A percentile compares a stretch with the other conserved stretches of the same genome.
phyloP scores from a whole-genome alignment of 1,140 invertebrate species.

The Conus betulinus region DNA sequence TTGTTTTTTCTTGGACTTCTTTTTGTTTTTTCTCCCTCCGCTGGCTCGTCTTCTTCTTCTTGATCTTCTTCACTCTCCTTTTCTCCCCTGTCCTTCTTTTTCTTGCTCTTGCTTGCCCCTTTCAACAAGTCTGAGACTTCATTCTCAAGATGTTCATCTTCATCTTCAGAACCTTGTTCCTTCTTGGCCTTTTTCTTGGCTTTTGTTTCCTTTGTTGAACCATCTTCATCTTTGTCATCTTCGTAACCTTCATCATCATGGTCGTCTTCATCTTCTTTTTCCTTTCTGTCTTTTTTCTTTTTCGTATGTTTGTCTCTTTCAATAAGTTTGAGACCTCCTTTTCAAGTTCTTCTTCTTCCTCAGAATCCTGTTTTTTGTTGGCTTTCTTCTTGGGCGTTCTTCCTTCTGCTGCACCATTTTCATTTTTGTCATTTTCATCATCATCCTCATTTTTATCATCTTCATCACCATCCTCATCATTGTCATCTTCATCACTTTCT shows the following conservation, averaged over 20 bases:
- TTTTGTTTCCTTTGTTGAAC: neutral
- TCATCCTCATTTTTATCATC: too few relatives aligned
- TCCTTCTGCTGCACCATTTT: too few relatives aligned
- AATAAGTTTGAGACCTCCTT: neutral
- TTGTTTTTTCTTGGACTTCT: conserved; percentile 29
- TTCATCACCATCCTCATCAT: too few relatives aligned
- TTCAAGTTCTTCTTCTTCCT: neutral
- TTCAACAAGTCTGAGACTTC: neutral
- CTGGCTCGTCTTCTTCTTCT: conserved; percentile 24
- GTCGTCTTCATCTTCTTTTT: neutral
- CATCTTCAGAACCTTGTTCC: neutral
- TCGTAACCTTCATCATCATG: neutral
- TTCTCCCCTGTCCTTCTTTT: conserved; percentile 32
- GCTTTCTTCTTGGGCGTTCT: too few relatives aligned
- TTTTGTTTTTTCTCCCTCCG: conserved; percentile 4
- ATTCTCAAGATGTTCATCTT: conserved; percentile 20
- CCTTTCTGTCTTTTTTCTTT: neutral
- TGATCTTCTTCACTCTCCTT: conserved; percentile 21
- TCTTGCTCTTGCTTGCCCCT: neutral
- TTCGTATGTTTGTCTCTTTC: neutral
- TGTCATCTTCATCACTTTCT: too few relatives aligned
- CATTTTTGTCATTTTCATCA: too few relatives aligned
- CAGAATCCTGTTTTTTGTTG: neutral
- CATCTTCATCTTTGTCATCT: neutral
- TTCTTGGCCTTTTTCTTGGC: neutral